Percentiles rank a stretch among this genome's conserved stretches.
phyloP scores from a whole-genome alignment of 2,888 invertebrate genomes.

The Heteromurus nitidus region DNA sequence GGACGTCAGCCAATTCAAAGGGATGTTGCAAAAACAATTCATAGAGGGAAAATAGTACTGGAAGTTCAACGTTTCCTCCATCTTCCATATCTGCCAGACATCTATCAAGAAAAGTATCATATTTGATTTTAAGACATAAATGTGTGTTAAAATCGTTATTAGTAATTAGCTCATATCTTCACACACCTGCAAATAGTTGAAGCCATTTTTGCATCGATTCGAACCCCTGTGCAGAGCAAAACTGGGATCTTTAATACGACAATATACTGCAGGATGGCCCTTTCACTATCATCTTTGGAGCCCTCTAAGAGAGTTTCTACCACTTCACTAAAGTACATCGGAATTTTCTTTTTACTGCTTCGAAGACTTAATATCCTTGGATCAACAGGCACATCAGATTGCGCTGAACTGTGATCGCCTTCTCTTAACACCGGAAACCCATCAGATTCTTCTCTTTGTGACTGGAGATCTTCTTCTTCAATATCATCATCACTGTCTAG shows the following conservation, averaged over 20 bases:
- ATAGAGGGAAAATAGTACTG: slow-evolving; percentile 66
- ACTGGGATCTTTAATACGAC: slow-evolving; percentile 68
- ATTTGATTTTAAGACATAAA: not conserved
- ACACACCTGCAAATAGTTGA: slow-evolving; percentile 56
- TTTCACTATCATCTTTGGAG: slow-evolving; percentile 67
- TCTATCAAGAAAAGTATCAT: slow-evolving; percentile 37
- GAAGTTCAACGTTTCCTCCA: slow-evolving; percentile 50
- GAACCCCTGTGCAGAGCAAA: slow-evolving; percentile 55
- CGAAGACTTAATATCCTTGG: slow-evolving; percentile 55
- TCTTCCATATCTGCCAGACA: slow-evolving; percentile 64
- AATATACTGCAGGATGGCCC: slow-evolving; percentile 66
- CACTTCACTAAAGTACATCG: slow-evolving; percentile 71
- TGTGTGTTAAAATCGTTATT: not conserved
- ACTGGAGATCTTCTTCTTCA: slow-evolving; percentile 26
- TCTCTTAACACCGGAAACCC: slow-evolving; percentile 28
- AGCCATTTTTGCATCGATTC: slow-evolving; percentile 68
- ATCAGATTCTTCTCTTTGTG: slow-evolving; percentile 25
- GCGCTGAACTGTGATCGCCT: slow-evolving; percentile 9
- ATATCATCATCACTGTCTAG: slow-evolving; percentile 72
- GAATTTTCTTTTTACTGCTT: slow-evolving; percentile 58
- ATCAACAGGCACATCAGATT: slow-evolving; percentile 57
- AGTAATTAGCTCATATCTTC: not conserved
- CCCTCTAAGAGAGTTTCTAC: slow-evolving; percentile 67
- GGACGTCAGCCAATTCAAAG: slow-evolving; percentile 61
- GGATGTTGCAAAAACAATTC: slow-evolving; percentile 66